Conservation (phyloP, 2,797 vertebrate genomes). For the Lindbergichthys nudifrons region DNA sequence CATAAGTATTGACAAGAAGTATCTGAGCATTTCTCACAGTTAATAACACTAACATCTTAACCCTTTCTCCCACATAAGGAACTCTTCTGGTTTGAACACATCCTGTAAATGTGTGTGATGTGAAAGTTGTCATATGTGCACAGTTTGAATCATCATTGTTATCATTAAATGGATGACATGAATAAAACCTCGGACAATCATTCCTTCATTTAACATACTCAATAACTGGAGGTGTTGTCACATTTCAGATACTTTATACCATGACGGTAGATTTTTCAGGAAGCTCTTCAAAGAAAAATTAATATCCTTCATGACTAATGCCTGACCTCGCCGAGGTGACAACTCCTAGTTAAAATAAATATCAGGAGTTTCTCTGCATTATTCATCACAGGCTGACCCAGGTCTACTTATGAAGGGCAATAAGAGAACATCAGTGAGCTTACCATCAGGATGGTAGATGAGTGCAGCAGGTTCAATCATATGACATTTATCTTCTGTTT, state of each 20-base stretch:
- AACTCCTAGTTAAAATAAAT: conserved; percentile 36
- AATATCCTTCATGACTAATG: conserved; percentile 21
- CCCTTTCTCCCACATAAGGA: neutral
- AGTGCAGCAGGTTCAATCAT: conserved; percentile 44
- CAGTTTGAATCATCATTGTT: neutral
- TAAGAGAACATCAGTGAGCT: conserved; percentile 45
- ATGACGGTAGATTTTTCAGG: neutral
- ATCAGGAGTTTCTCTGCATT: conserved; percentile 56
- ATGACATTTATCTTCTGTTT: conserved; percentile 34
- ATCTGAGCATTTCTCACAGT: conserved; percentile 3
- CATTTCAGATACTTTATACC: neutral
- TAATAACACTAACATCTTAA: neutral
- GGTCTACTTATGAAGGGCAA: conserved; percentile 29
- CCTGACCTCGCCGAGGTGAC: conserved; percentile 36
- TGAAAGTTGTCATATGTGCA: too few relatives aligned
- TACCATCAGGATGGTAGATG: conserved; percentile 37
- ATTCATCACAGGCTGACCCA: conserved; percentile 55
- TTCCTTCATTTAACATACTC: too few relatives aligned
- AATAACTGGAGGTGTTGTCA: neutral
- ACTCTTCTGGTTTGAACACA: neutral
- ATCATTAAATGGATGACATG: too few relatives aligned
- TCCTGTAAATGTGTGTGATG: neutral
- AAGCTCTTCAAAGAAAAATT: conserved; percentile 14
- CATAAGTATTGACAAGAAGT: too few relatives aligned
- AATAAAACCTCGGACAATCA: too few relatives aligned